phyloP scores from a whole-genome alignment of 2,888 invertebrate genomes.

The Aphodius sticticus region DNA sequence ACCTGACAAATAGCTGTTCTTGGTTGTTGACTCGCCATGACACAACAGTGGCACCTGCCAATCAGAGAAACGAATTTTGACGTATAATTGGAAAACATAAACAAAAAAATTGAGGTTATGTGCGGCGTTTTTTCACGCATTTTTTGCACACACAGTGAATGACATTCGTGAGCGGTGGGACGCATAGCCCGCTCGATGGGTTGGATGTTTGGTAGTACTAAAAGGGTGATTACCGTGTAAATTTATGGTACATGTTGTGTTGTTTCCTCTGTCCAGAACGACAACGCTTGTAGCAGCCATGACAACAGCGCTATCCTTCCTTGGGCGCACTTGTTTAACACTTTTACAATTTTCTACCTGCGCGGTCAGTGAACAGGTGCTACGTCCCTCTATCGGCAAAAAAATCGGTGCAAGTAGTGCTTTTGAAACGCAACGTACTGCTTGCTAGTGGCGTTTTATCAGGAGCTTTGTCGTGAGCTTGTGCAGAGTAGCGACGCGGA shows the following conservation, averaged over 20 bases:
- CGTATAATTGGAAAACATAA: conserved; percentile 34
- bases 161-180: conserved; percentile 5
- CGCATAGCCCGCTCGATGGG: neutral
- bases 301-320: conserved; percentile 47
- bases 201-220: neutral
- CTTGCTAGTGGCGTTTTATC: conserved; percentile 19
- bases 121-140: conserved; percentile 31
- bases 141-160: conserved; percentile 21
- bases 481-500: conserved; percentile 53
- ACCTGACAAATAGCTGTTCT: conserved; percentile 97
- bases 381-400: conserved; percentile 56
- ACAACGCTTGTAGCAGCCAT: conserved; percentile 92
- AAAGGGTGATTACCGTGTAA: conserved; percentile 80
- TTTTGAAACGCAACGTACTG: conserved; percentile 21
- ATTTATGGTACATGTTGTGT: conserved; percentile 96
- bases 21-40: conserved; percentile 97
- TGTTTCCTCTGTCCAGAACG: conserved; percentile 93
- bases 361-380: conserved; percentile 56
- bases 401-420: conserved; percentile 38
- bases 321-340: conserved; percentile 51
- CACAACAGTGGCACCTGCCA: conserved; percentile 90
- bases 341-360: conserved; percentile 55
- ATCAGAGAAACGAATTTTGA: conserved; percentile 32
- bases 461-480: conserved; percentile 18
- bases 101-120: conserved; percentile 48